Percentiles rank a stretch among this genome's conserved stretches.
These are phyloP conservation scores for Epizoanthus scotinus DNA, from an alignment of 92 coral and sea anemone genomes.

Conservation along the genomic window DNA sequence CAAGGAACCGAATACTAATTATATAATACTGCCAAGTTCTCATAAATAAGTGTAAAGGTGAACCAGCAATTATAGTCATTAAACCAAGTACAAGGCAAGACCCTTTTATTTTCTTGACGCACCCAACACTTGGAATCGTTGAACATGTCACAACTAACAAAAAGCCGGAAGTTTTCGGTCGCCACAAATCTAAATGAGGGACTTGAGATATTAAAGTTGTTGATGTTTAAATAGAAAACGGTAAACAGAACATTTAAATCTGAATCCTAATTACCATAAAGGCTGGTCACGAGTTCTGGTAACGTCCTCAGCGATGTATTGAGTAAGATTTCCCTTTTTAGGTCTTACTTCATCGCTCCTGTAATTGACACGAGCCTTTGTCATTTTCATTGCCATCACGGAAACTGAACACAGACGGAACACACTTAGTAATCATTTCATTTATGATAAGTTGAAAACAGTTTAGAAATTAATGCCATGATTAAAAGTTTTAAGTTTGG, in stretches of 20 bases:
- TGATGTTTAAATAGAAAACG: slow-evolving; percentile 32
- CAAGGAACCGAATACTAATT: not conserved
- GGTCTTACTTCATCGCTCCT: not conserved
- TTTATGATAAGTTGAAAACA: too few species aligned
- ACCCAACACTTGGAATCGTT: not conserved
- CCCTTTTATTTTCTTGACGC: slow-evolving; percentile 26
- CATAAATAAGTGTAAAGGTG: slow-evolving; percentile 7
- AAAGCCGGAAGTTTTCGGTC: slow-evolving; percentile 40
- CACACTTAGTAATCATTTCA: too few species aligned
- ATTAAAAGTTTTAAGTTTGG: too few species aligned
- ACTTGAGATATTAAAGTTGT: slow-evolving; percentile 36
- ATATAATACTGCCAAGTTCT: slow-evolving; percentile 1
- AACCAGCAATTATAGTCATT: not conserved
- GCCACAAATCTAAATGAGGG: slow-evolving; percentile 42
- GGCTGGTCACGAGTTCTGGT: slow-evolving; percentile 6
- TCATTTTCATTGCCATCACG: too few species aligned
- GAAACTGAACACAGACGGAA: too few species aligned
- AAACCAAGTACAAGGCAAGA: not conserved
- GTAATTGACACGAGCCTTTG: too few species aligned
- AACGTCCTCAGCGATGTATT: not conserved
- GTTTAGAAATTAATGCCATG: too few species aligned
- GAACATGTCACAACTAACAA: slow-evolving; percentile 21
- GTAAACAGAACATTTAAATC: slow-evolving; percentile 37
- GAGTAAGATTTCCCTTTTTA: not conserved
- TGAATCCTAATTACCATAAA: slow-evolving; percentile 7